Base-by-base conservation (phyloP, 2,113 vertebrate species). In the Pelvicachromis taeniatus region DNA sequence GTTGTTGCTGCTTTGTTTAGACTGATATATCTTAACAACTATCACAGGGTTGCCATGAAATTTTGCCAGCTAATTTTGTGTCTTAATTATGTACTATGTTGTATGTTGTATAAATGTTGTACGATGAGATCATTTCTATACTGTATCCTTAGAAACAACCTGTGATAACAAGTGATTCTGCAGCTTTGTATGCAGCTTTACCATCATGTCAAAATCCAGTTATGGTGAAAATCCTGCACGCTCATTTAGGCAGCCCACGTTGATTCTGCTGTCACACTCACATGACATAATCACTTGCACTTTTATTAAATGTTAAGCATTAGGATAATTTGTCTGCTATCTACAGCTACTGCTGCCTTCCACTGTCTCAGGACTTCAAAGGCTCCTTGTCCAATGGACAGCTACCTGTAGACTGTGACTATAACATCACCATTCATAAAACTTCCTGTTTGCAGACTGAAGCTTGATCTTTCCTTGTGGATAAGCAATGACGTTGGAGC, bases 171-270 rank as follows among this genome's bases (percentile, higher is more conserved):
- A 75, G 45, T 75, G 26, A 75, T 75, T 52, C 70, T 50, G 42
- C 16, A 50, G 68, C 19, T 53, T n/a, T 53, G 2, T 53, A 1
- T 23, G 0, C 1, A 0, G 70, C 1, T 50, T 4, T 11, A 52
- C 45, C 26, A n/a, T 52, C 70, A 9, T 12, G 26, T 31, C 45
- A 50, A 50, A 75, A 50, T 75, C 16, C 70, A 75, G 45, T 5
- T 50, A n/a, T 52, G 2, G 50, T 33, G 4, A 16, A 45, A 26
- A 23, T 50, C 45, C 68, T n/a, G 68, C 26, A 2, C 1, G 6
- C 1, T 50, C 14, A 45, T 12, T 73, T 73, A 73, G 42, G 68
- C 45, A 2, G 26, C 14, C 6, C 40, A 75, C 4, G 6, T 31
- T 29, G 75, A 38, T 19, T 78, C 33, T 55, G 38, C 13, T 40